Evolutionary conservation across 2,113 vertebrate genomes (phyloP).

Genomic region (Myodes glareolus): DNA sequence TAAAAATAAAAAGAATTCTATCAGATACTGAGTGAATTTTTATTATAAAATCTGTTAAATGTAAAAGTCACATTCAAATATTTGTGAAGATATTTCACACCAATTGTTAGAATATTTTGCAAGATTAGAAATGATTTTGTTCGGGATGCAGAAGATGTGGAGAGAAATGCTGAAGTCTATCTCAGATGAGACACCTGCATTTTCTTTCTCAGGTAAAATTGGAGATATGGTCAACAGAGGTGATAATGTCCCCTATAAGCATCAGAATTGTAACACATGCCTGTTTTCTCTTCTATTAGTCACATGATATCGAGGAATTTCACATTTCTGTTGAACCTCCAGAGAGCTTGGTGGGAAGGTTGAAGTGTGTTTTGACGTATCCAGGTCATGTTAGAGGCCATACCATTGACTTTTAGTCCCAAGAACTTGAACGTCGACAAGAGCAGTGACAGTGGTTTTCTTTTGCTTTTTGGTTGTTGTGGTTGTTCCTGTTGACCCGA

Average conservation of each 20-base stretch:
- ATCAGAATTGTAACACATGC: background rate
- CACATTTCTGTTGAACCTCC: fast-evolving
- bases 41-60: background rate
- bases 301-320: background rate
- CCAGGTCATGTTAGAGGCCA: background rate
- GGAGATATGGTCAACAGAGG: background rate
- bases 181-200: background rate
- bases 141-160: background rate
- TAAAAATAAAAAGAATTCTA: background rate
- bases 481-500: background rate
- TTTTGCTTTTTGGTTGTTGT: too few species aligned
- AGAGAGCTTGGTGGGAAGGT: background rate
- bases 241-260: background rate
- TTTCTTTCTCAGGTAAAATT: background rate
- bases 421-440: background rate
- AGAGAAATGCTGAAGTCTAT: fast-evolving
- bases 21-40: background rate
- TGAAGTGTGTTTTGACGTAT: background rate
- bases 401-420: background rate
- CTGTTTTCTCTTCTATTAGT: background rate
- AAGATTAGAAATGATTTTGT: background rate
- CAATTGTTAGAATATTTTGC: background rate
- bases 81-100: background rate
- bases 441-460: background rate
- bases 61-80: background rate